Percentiles rank a stretch among this genome's conserved stretches.
These are phyloP conservation scores for Aplochiton taeniatus DNA, from an alignment of 2,797 vertebrate species.

Conservation along the genomic window DNA sequence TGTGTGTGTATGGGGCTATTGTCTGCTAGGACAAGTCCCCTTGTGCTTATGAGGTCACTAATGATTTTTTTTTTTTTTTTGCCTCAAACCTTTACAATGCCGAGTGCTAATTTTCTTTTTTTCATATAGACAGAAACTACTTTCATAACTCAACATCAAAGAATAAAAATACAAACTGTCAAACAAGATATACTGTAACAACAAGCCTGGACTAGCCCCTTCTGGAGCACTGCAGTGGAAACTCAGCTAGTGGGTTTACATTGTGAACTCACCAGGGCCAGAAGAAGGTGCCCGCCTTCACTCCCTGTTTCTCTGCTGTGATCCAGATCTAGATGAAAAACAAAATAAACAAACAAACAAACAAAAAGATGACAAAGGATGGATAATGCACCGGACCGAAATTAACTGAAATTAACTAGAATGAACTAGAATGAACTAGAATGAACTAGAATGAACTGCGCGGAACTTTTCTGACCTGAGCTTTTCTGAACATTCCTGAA, in stretches of 20 bases:
- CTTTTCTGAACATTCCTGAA: too few species aligned
- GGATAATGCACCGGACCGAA: background rate
- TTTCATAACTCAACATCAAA: background rate
- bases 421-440: too few species aligned
- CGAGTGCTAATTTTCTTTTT: background rate
- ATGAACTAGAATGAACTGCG: too few species aligned
- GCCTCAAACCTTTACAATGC: too few species aligned
- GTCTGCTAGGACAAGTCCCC: slow-evolving; percentile 37
- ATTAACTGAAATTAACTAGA: too few species aligned
- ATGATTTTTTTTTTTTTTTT: background rate
- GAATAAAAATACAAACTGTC: too few species aligned
- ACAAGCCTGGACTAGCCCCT: too few species aligned
- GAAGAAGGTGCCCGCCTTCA: slow-evolving; percentile 96
- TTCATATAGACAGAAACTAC: background rate
- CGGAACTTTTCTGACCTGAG: too few species aligned
- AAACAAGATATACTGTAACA: too few species aligned
- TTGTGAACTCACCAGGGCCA: slow-evolving; percentile 92
- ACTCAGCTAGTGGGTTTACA: too few species aligned
- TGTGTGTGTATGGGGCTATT: slow-evolving; percentile 38
- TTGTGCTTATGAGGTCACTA: slow-evolving; percentile 49
- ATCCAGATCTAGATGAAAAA: slow-evolving; percentile 87
- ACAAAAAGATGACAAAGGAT: slow-evolving; percentile 10
- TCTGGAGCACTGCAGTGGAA: too few species aligned
- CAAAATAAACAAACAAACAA: slow-evolving; percentile 21
- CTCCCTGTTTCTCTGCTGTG: slow-evolving; percentile 92